These are phyloP conservation scores for Lagopus leucura DNA, from an alignment of 2,113 vertebrate genomes.

Conservation along the genomic window DNA sequence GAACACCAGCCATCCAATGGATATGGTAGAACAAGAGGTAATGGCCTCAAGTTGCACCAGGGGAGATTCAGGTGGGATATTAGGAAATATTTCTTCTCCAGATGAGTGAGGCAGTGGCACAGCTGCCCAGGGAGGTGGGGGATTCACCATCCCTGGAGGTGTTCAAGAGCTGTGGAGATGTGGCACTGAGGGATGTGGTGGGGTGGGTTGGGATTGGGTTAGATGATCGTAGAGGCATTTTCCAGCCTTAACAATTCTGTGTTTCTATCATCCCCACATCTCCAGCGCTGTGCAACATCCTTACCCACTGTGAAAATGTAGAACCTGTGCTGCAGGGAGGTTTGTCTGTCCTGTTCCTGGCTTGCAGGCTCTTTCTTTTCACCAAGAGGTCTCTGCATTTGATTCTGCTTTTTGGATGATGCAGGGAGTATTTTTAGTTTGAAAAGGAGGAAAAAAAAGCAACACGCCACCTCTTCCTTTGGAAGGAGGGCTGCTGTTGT, in stretches of 20 bases:
- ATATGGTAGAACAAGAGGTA: background rate
- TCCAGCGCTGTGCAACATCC: background rate
- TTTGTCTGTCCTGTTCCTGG: background rate
- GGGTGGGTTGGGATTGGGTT: no score
- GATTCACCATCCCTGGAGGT: no score
- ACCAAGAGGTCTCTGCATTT: background rate
- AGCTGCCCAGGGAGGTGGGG: no score
- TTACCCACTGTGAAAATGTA: background rate
- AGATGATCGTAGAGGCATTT: no score
- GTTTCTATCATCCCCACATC: background rate
- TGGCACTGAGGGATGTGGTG: no score
- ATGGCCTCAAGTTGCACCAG: no score
- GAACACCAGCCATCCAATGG: background rate
- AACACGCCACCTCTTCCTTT: background rate
- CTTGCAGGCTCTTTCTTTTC: background rate
- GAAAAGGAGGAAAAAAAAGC: background rate
- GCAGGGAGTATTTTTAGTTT: constrained; percentile 22
- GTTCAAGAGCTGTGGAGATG: no score
- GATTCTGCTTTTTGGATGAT: background rate
- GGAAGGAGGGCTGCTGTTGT: background rate
- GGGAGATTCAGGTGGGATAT: no score
- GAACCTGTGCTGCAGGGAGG: rapidly evolving
- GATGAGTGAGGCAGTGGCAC: no score
- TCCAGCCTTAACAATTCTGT: no score
- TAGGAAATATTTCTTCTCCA: no score